phyloP scores from a whole-genome alignment of 2,113 vertebrate species.

The Vulpes ferrilata region DNA sequence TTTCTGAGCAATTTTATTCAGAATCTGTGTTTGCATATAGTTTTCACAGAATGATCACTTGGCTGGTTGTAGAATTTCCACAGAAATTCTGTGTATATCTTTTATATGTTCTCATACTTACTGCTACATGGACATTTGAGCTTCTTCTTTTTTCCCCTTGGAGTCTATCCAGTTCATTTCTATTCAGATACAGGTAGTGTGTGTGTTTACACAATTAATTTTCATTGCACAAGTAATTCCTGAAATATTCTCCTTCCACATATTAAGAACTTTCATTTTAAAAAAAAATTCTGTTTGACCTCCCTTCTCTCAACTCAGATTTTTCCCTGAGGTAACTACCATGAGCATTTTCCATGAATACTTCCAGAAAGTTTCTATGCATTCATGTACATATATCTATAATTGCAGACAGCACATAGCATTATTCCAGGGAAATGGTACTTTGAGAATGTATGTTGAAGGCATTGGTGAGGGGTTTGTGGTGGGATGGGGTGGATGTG shows the following conservation, averaged over 20 bases:
- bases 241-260: not conserved
- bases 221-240: not conserved
- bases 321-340: not conserved
- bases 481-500: not conserved
- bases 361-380: conserved; percentile 37
- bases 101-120: not conserved
- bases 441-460: not conserved
- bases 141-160: not conserved
- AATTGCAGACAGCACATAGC: not conserved
- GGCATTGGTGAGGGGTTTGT: not conserved
- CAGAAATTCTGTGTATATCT: not conserved
- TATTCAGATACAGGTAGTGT: not conserved
- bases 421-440: not conserved
- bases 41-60: not conserved
- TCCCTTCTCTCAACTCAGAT: not conserved
- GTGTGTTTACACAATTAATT: conserved; percentile 23
- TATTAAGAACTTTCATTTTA: conserved; percentile 15
- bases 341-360: not conserved
- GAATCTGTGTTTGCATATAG: conserved; percentile 17
- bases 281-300: not conserved
- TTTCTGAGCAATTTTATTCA: conserved; percentile 25
- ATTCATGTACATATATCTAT: not conserved
- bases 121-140: not conserved
- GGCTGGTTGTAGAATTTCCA: not conserved
- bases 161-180: not conserved